A percentile compares a stretch with the other conserved stretches of the same genome.
Conservation (phyloP, 2,888 invertebrate species). For the Hofmannophila pseudospretella region DNA sequence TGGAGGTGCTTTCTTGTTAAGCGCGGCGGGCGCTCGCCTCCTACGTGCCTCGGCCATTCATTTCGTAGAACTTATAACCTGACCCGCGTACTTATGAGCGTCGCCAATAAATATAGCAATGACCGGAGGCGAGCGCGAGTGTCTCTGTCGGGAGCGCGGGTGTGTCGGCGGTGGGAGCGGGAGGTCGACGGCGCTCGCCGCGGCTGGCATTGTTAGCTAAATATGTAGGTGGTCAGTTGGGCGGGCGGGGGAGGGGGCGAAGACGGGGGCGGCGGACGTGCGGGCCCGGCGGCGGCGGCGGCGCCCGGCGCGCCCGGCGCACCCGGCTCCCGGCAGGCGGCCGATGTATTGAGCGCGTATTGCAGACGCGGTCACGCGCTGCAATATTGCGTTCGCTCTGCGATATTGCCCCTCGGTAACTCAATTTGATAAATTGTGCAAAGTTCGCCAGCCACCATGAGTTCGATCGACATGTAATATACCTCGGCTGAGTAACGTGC, state of each 20-base stretch:
- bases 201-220: constrained; percentile 76
- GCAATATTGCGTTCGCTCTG: constrained; percentile 76
- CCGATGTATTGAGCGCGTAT: constrained; percentile 78
- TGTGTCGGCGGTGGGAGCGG: constrained; percentile 37
- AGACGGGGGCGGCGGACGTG: constrained; percentile 42
- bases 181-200: constrained; percentile 49
- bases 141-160: constrained; percentile 50
- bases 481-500: constrained; percentile 6
- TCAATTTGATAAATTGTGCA: constrained; percentile 77
- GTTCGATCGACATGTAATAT: constrained; percentile 49
- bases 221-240: constrained; percentile 77
- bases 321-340: constrained; percentile 46
- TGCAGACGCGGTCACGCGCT: constrained; percentile 78
- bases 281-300: constrained; percentile 29
- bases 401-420: constrained; percentile 76
- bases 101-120: constrained; percentile 78
- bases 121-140: constrained; percentile 61
- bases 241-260: constrained; percentile 53
- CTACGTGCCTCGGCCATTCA: constrained; percentile 75
- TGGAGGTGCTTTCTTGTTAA: constrained; percentile 75
- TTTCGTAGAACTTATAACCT: constrained; percentile 77
- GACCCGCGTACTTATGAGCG: constrained; percentile 78
- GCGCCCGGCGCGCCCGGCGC: constrained; percentile 34
- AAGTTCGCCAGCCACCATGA: constrained; percentile 62
- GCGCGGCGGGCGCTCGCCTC: constrained; percentile 57